phyloP scores from a whole-genome alignment of 2,888 invertebrate species.

The Eilema griseolum region DNA sequence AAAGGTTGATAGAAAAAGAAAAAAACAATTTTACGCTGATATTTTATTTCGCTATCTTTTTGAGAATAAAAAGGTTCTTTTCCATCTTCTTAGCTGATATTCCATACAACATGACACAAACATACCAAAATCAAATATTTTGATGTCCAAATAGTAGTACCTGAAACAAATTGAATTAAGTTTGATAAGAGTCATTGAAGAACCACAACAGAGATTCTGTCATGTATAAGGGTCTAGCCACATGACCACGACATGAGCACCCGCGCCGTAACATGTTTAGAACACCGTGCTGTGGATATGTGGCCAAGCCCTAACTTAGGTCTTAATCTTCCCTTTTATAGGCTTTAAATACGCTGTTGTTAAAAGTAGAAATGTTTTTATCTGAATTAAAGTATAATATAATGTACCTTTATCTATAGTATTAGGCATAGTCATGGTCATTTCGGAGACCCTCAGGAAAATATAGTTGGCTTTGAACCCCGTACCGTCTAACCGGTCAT shows the following conservation, averaged over 20 bases:
- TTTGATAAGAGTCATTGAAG: background rate
- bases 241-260: no score
- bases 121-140: slow-evolving; percentile 46
- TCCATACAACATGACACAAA: slow-evolving; percentile 52
- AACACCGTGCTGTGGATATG: no score
- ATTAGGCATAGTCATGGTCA: slow-evolving; percentile 77
- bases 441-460: slow-evolving; percentile 91
- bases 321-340: no score
- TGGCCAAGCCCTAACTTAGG: no score
- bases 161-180: slow-evolving; percentile 55
- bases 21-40: slow-evolving; percentile 33
- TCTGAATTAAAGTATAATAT: background rate
- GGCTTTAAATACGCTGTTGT: background rate
- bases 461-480: slow-evolving; percentile 97
- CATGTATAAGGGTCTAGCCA: no score
- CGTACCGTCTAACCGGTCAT: slow-evolving; percentile 96
- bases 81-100: slow-evolving; percentile 49
- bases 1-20: background rate
- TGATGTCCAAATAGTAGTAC: slow-evolving; percentile 47
- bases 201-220: no score
- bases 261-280: no score
- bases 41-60: slow-evolving; percentile 40
- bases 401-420: slow-evolving; percentile 64
- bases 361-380: slow-evolving; percentile 7
- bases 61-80: slow-evolving; percentile 28